Conservation (phyloP, 1,140 invertebrate species). For the Megathymus violae region DNA sequence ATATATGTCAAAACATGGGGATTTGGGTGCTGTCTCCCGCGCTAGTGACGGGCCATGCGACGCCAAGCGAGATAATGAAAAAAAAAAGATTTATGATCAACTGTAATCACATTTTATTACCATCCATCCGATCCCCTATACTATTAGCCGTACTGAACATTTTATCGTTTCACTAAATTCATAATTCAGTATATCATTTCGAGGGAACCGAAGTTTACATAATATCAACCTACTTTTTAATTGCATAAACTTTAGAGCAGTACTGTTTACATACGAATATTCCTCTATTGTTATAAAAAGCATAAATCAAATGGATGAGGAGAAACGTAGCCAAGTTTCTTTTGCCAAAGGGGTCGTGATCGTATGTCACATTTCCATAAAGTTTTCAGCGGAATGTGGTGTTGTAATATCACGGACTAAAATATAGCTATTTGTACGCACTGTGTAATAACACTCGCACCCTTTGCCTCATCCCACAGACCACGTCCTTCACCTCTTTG, state of each 20-base stretch:
- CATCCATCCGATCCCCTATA: slow-evolving; percentile 57
- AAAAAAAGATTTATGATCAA: slow-evolving; percentile 81
- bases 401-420: slow-evolving; percentile 65
- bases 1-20: slow-evolving; percentile 81
- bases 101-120: slow-evolving; percentile 81
- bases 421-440: slow-evolving; percentile 68
- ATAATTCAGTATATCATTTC: slow-evolving; percentile 49
- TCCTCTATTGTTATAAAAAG: slow-evolving; percentile 31
- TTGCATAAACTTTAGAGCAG: slow-evolving; percentile 2
- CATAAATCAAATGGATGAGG: slow-evolving; percentile 46
- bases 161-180: slow-evolving; percentile 47
- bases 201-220: slow-evolving; percentile 10
- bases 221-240: slow-evolving; percentile 23
- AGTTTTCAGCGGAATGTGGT: slow-evolving; percentile 68
- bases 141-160: slow-evolving; percentile 45
- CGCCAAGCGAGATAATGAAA: slow-evolving; percentile 74
- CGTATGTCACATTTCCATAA: slow-evolving; percentile 70
- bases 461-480: slow-evolving; percentile 51
- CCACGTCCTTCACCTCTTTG: slow-evolving; percentile 63
- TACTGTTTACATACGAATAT: slow-evolving; percentile 1
- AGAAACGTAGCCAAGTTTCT: slow-evolving; percentile 65
- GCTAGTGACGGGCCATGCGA: slow-evolving; percentile 50
- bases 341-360: slow-evolving; percentile 68
- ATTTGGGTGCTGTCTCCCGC: slow-evolving; percentile 66
- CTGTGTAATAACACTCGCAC: slow-evolving; percentile 53